phyloP scores from a whole-genome alignment of 2,797 vertebrate species.

The Bufotes viridis region DNA sequence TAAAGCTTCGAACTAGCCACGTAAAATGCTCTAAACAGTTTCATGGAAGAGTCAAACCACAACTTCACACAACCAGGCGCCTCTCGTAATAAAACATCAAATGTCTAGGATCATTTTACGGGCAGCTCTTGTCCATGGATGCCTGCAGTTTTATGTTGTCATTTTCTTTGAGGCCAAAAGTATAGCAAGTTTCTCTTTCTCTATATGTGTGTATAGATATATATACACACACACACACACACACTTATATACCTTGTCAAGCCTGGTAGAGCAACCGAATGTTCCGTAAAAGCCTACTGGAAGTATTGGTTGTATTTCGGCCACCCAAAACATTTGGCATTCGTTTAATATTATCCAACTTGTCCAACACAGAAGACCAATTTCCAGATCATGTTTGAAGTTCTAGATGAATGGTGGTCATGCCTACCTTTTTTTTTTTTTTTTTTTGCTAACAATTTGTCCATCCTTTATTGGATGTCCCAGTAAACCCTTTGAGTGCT shows the following conservation, averaged over 20 bases:
- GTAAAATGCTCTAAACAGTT: constrained; percentile 27
- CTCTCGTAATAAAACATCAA: constrained; percentile 54
- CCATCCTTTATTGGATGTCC: neutral
- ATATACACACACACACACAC: too few species aligned
- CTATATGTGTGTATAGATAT: too few species aligned
- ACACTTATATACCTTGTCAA: constrained; percentile 17
- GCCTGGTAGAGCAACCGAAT: neutral
- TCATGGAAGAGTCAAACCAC: constrained; percentile 19
- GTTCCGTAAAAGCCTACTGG: neutral
- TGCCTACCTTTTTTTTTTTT: neutral
- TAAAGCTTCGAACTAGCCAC: constrained; percentile 17
- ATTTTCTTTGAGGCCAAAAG: constrained; percentile 35
- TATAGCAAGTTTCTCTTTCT: neutral
- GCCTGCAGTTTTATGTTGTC: constrained; percentile 24
- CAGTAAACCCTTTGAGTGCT: constrained; percentile 21
- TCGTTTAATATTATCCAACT: neutral
- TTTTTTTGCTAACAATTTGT: neutral
- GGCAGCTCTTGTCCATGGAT: constrained; percentile 17
- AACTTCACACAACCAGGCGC: constrained; percentile 15
- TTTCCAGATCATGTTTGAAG: neutral
- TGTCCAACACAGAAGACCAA: neutral
- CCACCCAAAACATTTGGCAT: neutral
- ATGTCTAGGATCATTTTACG: constrained; percentile 27
- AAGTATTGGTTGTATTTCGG: neutral
- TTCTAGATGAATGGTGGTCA: neutral